A percentile compares a stretch with the other conserved stretches of the same genome.
phyloP scores from a whole-genome alignment of 2,797 vertebrate genomes.

The Alca torda region DNA sequence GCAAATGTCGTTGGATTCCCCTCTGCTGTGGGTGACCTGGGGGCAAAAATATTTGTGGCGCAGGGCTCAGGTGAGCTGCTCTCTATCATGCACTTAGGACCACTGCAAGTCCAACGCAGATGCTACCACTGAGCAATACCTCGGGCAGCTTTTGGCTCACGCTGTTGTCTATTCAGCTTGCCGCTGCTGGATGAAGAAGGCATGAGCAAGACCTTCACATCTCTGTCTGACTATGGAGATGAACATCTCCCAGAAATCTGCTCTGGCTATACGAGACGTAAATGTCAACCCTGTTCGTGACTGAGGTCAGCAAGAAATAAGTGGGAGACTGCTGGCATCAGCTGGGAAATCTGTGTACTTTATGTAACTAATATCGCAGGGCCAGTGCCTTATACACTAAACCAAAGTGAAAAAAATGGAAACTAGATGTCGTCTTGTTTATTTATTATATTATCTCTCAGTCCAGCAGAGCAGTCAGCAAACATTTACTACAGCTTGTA shows the following conservation, averaged over 20 bases:
- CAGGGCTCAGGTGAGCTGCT: not conserved
- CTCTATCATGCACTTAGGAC: accelerated
- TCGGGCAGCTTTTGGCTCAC: not conserved
- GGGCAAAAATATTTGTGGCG: not conserved
- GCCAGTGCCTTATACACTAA: not conserved
- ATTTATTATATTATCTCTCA: slow-evolving; percentile 23
- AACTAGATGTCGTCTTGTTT: not conserved
- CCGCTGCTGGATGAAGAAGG: not conserved
- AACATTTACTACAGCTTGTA: slow-evolving; percentile 19
- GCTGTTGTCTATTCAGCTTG: accelerated
- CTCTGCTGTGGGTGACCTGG: not conserved
- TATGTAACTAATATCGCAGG: not conserved
- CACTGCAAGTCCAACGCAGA: not conserved
- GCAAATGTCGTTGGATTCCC: not conserved
- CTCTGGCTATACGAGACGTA: not conserved
- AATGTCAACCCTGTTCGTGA: not conserved
- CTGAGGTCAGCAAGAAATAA: not conserved
- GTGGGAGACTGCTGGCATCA: not conserved
- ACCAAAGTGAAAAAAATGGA: not conserved
- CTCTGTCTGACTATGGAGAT: not conserved
- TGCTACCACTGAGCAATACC: accelerated
- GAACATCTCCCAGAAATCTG: not conserved
- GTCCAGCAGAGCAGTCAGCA: not conserved
- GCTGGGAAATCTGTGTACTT: not conserved
- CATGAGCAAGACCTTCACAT: not conserved